Evolutionary conservation across 2,113 vertebrate species (phyloP).

Genomic region (Galbula dea): DNA sequence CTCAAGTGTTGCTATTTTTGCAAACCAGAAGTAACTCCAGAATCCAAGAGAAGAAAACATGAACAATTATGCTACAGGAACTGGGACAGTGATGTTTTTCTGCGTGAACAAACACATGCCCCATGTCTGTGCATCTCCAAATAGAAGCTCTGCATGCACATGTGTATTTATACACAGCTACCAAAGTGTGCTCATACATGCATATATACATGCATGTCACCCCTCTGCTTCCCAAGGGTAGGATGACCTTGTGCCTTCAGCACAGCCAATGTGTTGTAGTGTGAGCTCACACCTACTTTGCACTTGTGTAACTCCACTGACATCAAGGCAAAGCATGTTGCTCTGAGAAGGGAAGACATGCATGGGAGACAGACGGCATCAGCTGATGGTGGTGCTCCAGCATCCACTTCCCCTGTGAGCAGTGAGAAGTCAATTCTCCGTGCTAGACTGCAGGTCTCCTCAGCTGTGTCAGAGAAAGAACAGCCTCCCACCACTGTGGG

Average conservation of each 20-base stretch:
- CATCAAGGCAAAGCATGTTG: neutral
- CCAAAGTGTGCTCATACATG: neutral
- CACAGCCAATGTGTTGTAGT: neutral
- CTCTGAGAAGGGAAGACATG: neutral
- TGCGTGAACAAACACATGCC: neutral
- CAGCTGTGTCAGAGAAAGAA: accelerated
- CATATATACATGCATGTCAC: neutral
- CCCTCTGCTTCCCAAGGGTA: neutral
- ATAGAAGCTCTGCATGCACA: neutral
- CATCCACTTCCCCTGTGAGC: neutral
- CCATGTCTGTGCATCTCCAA: neutral
- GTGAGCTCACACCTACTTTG: neutral
- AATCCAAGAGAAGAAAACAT: neutral
- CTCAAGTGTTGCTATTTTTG: neutral
- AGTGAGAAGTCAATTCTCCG: neutral
- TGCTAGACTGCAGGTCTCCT: neutral
- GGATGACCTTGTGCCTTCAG: neutral
- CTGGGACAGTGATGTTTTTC: neutral
- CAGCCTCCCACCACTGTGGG: accelerated
- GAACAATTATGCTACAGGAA: neutral
- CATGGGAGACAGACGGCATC: neutral
- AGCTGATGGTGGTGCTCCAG: neutral
- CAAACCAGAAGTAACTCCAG: constrained; percentile 43
- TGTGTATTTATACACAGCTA: neutral
- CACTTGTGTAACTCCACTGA: neutral